phyloP scores from a whole-genome alignment of 2,797 vertebrate species.

The Protosalanx chinensis region DNA sequence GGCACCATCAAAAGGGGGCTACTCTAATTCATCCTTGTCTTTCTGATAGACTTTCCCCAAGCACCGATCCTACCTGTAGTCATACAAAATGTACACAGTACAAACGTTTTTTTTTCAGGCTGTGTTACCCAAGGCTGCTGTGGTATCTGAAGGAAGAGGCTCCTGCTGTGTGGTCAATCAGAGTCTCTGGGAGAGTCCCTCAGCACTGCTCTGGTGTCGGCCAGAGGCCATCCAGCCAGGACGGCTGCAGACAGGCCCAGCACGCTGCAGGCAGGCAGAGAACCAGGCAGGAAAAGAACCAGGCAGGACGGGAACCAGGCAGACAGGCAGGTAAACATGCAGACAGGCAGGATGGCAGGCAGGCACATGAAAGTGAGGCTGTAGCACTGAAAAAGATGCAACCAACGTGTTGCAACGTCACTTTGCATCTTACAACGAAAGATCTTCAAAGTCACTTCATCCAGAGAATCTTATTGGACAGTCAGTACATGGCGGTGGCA shows the following conservation, averaged over 20 bases:
- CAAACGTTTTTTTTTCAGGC: conserved; percentile 29
- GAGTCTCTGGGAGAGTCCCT: conserved; percentile 49
- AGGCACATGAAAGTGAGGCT: conserved; percentile 21
- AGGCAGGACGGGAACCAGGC: neutral
- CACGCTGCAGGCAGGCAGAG: conserved; percentile 32
- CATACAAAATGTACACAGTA: neutral
- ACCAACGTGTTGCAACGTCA: neutral
- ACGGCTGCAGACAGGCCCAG: conserved; percentile 62
- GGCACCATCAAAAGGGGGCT: neutral
- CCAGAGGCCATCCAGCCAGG: conserved; percentile 58
- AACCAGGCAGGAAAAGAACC: conserved; percentile 6
- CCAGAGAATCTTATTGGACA: too few species aligned
- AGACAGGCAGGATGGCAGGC: neutral
- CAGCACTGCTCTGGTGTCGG: conserved; percentile 31
- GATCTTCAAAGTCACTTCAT: too few species aligned
- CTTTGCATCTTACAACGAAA: too few species aligned
- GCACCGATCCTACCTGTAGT: neutral
- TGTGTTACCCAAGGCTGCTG: neutral
- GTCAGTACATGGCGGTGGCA: too few species aligned
- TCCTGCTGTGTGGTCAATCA: conserved; percentile 39
- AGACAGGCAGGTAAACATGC: conserved; percentile 11
- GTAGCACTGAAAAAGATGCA: neutral
- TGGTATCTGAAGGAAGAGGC: conserved; percentile 20
- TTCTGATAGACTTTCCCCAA: neutral
- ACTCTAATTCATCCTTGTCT: neutral